A percentile compares a stretch with the other conserved stretches of the same genome.
Evolutionary conservation across 92 coral and sea anemone species (phyloP).

Genomic region (Micromussa lordhowensis): DNA sequence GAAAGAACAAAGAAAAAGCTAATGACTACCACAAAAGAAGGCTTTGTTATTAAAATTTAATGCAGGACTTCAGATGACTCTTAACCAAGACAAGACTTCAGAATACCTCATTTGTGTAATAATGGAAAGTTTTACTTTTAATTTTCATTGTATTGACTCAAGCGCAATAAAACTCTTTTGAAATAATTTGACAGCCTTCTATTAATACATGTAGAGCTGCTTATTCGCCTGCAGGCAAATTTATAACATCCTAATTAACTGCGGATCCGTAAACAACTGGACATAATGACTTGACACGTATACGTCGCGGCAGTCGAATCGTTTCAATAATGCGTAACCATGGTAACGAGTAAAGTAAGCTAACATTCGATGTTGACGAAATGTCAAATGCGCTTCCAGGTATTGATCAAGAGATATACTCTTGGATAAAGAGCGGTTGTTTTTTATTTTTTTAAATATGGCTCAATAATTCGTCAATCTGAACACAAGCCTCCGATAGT

Average conservation of each 20-base stretch:
- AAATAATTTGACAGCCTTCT: background rate
- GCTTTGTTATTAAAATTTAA: too few relatives aligned
- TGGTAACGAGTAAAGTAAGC: background rate
- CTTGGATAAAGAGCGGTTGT: background rate
- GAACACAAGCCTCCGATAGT: background rate
- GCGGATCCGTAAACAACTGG: background rate
- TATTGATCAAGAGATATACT: background rate
- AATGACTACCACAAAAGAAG: background rate
- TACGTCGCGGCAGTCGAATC: background rate
- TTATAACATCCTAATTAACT: slow-evolving; percentile 1
- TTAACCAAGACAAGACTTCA: background rate
- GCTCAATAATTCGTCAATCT: background rate
- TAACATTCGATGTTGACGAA: background rate
- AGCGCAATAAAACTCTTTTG: background rate
- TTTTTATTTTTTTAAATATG: background rate
- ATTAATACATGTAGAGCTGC: background rate
- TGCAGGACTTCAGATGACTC: background rate
- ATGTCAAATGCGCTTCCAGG: background rate
- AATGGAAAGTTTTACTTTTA: background rate
- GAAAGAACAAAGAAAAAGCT: too few relatives aligned
- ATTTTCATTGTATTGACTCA: slow-evolving; percentile 1
- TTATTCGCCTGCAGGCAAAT: background rate
- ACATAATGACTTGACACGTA: background rate
- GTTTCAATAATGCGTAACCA: background rate
- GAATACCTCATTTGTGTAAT: background rate